These are phyloP conservation scores for Cydia pomonella DNA, from an alignment of 1,140 invertebrate species.

Conservation along the genomic window DNA sequence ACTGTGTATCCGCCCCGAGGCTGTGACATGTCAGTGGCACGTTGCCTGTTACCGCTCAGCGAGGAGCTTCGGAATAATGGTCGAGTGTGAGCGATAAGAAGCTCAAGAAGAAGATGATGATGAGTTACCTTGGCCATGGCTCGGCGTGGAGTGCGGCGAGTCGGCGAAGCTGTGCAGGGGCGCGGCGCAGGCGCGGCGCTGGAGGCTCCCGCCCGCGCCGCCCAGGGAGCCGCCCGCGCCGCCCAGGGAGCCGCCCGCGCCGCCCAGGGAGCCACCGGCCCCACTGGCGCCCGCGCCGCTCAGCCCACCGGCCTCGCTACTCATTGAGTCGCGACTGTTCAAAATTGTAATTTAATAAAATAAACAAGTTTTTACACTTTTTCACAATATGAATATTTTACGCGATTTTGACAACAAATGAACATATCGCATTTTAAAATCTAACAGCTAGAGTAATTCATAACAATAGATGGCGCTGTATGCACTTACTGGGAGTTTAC, in stretches of 20 bases:
- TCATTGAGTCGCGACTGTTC: constrained; percentile 59
- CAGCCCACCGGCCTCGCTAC: constrained; percentile 46
- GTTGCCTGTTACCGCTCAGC: too few species aligned
- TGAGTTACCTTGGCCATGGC: constrained; percentile 43
- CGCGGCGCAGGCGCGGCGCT: constrained; percentile 42
- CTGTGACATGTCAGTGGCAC: too few species aligned
- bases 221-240: constrained; percentile 38
- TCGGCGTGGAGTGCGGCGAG: constrained; percentile 60
- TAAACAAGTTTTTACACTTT: too few species aligned
- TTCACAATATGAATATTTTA: too few species aligned
- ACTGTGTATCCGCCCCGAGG: too few species aligned
- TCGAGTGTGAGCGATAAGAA: too few species aligned
- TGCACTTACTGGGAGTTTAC: background rate
- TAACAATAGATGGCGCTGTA: background rate
- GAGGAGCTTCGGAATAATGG: too few species aligned
- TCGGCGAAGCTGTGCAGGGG: constrained; percentile 63
- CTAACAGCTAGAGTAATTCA: background rate
- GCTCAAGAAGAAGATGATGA: too few species aligned
- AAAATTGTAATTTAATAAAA: too few species aligned
- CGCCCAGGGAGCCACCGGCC: background rate
- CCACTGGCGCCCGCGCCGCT: constrained; percentile 5
- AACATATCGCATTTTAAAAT: too few species aligned
- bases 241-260: background rate
- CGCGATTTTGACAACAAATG: too few species aligned
- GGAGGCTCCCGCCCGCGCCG: constrained; percentile 41